Base-by-base conservation (phyloP, 2,888 invertebrate species). In the Nesidiocoris tenuis region DNA sequence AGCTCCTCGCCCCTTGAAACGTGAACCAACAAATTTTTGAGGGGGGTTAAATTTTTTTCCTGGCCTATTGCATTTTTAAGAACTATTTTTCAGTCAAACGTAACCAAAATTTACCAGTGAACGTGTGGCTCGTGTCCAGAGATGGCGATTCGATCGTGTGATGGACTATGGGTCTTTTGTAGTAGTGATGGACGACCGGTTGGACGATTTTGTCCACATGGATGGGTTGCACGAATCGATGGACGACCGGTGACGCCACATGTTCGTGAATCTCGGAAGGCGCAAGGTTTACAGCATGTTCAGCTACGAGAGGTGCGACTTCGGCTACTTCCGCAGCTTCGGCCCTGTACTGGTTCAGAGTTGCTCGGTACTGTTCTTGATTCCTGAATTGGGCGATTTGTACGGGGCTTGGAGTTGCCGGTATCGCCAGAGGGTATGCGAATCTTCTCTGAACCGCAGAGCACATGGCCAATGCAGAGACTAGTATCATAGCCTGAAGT, bases 201-300 rank as follows among this genome's bases (percentile, higher is more conserved):
- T 65, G 65, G 39, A 65, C 65, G 39, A 65, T 19, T 17, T 65
- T 65, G 12, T 65, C 39, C 0, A 65, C 65, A 18, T 65, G 65
- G 0, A 65, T 39, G 5, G 65, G 65, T 39, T 65, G 65, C 19
- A 65, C 17, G 18, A 65, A 7, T 39, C 25, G 24, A n/a, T 65
- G 39, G 7, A 65, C 65, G 39, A 65, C 39, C 16, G 65, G 65
- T n/a, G 17, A 19, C 17, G 65, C 65, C 5, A 65, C 39, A 39
- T 24, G 25, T 65, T 65, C 39, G 65, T 65, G 65, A 17, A 65
- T 17, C 18, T 65, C 65, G 5, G 65, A 19, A 1, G 5, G 12
- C 7, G 25, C 25, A 18, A 24, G 19, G n/a, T n/a, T n/a, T n/a
- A n/a, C n/a, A n/a, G n/a, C n/a, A n/a, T n/a, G n/a, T 24, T 65